Evolutionary conservation across 2,888 invertebrate genomes (phyloP), one percentile per base, ranked within the genome.

Genomic region (Papilio protenor): DNA sequence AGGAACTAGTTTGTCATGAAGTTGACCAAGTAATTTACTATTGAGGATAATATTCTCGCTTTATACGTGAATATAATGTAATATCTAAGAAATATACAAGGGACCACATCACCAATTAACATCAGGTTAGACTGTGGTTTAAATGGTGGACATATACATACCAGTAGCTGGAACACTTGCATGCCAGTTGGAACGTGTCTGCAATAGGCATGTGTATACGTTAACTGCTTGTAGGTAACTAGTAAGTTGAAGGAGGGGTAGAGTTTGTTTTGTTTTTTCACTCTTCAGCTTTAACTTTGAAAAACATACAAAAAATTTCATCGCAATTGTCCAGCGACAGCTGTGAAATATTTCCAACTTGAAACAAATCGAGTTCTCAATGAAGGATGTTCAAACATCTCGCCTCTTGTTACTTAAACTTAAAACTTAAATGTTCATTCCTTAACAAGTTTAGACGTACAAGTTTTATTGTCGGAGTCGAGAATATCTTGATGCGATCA

Each of bases 401-500:
- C 52, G 49, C 72, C 49, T 52, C 71, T 55, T 72, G 72, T 72
- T 55, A 72, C 72, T 72, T 72, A 72, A 72, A 72, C 52, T 72
- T 72, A 47, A 70, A 45, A 49, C 49, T 49, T 49, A 33, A 72
- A 71, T 71, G 70, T 71, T 71, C 70, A 8, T n/a, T 21, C 21
- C 52, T 72, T 72, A 55, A 72, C 72, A 33, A 72, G 52, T 72
- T 72, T 45, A 45, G 6, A 72, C 72, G 72, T 33, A 47, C 75
- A 77, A 59, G 33, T 73, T 72, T 74, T 74, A 76, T 6, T 75
- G 45, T 45, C 6, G 72, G 66, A 73, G 69, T 77, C 21, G 59
- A 66, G 59, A 75, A 59, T 55, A 16, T 23, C 16, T 33, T 57
- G 70, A 73, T 80, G 79, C 81, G 80, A 78, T 78, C 66, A 45